phyloP scores from a whole-genome alignment of 1,140 invertebrate species.

The Scylla paramamosain region DNA sequence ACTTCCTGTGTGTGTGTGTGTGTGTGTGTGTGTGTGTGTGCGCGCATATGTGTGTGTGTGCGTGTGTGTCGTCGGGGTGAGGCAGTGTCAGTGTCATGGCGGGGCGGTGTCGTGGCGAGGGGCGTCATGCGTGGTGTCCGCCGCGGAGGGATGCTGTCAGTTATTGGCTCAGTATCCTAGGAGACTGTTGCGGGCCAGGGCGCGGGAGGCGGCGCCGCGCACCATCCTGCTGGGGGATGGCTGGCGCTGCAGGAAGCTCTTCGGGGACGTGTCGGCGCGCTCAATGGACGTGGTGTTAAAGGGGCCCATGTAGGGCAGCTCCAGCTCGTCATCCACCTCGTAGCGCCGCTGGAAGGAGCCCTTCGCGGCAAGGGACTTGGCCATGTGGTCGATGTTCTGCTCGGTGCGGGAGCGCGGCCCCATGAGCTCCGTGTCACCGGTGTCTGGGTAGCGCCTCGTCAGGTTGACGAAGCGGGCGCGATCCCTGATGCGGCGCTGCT shows the following conservation, averaged over 20 bases:
- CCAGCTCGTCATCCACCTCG: conserved; percentile 74
- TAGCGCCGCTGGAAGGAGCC: conserved; percentile 69
- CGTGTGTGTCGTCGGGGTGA: background rate
- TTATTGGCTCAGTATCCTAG: conserved; percentile 54
- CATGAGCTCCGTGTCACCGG: conserved; percentile 66
- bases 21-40: conserved; percentile 41
- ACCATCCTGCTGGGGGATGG: conserved; percentile 68
- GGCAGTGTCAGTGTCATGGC: background rate
- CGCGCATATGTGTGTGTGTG: conserved; percentile 39
- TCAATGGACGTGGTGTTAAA: conserved; percentile 69
- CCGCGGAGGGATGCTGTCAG: background rate
- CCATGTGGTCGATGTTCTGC: conserved; percentile 77
- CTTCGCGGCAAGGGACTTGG: conserved; percentile 71
- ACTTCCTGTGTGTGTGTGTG: background rate
- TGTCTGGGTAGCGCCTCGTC: conserved; percentile 71
- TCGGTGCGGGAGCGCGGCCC: conserved; percentile 71
- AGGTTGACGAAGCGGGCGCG: conserved; percentile 75
- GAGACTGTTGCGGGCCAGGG: conserved; percentile 68
- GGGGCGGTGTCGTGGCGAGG: background rate
- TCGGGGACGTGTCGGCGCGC: conserved; percentile 49
- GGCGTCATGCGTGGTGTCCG: background rate
- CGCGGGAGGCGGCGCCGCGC: conserved; percentile 59
- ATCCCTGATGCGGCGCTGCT: conserved; percentile 72
- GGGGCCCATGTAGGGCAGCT: conserved; percentile 60
- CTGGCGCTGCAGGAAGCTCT: conserved; percentile 58